Evolutionary conservation across 1,140 invertebrate genomes (phyloP), one percentile per base, ranked within the genome.

Genomic region (Sycophaga agraensis): DNA sequence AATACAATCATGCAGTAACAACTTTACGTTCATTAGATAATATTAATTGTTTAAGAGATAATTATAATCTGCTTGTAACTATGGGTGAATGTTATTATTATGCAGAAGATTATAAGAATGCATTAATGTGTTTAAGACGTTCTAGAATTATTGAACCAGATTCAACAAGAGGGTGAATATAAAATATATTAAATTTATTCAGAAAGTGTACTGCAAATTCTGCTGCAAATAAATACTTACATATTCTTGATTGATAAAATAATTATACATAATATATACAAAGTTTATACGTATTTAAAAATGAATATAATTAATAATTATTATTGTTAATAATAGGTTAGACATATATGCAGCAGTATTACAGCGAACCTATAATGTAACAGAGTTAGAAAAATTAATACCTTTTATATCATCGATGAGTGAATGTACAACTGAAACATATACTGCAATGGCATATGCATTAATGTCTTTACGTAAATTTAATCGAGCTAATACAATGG

Each of bases 41-140:
- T 40, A 73, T 79, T 40, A 83, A 83, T 57, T 70, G 78, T 35
- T 74, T 91, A 14, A 80, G 84, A 55, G 85, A 89, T 63, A 90
- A 90, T 77, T 82, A 85, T 22, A 81, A 84, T 64, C 69, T 91
- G 22, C 71, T 90, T 40, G 82, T 85, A 8, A 82, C 83, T 21
- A 83, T 91, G 66, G 89, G 88, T 1, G 84, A 87, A 70, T 84
- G 85, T 51, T 84, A 87, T 65, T 88, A 89, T 70, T 86, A 85
- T 67, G 82, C 85, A 49, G 88, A 84, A 2, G 81, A 84, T 61
- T 78, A 79, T 12, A 74, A 75, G 39, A 82, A 81, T 65, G 82
- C 85, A 14, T 67, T 83, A 21, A 61, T 80, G 4, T 82, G 77
- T 61, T 68, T 86, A 34, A 70, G 76, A 43, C 75, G 80, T 63